Percentiles rank a stretch among this genome's conserved stretches.
phyloP scores from a whole-genome alignment of 2,113 vertebrate genomes.

The Microcebus murinus region DNA sequence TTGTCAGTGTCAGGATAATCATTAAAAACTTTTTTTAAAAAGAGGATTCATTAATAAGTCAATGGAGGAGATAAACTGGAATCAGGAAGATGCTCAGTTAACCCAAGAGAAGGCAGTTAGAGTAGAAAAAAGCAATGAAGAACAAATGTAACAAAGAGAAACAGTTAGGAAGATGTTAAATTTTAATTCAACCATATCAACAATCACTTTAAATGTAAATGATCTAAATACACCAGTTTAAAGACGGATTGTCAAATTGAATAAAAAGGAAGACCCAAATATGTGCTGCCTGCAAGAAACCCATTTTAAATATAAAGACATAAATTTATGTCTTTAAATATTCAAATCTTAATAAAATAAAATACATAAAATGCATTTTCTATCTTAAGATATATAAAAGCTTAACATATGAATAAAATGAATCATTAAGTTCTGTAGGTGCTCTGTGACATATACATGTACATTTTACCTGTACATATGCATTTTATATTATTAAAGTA shows the following conservation, averaged over 20 bases:
- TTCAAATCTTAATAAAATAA: not conserved
- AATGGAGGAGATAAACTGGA: not conserved
- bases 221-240: not conserved
- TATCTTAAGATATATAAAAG: not conserved
- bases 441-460: not conserved
- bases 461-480: not conserved
- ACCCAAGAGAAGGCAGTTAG: not conserved
- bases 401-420: not conserved
- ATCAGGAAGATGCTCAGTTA: not conserved
- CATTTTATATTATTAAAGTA: not conserved
- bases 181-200: not conserved
- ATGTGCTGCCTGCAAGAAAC: not conserved
- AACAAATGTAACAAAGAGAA: not conserved
- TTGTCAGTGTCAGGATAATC: not conserved
- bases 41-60: not conserved
- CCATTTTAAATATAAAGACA: not conserved
- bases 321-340: not conserved
- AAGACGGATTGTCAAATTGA: not conserved
- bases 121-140: not conserved
- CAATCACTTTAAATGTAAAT: conserved; percentile 4
- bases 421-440: not conserved
- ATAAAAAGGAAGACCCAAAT: not conserved
- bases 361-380: not conserved
- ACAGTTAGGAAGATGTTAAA: not conserved
- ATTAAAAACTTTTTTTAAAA: not conserved